phyloP scores from a whole-genome alignment of 2,797 vertebrate genomes.

The Hemitrygon akajei region DNA sequence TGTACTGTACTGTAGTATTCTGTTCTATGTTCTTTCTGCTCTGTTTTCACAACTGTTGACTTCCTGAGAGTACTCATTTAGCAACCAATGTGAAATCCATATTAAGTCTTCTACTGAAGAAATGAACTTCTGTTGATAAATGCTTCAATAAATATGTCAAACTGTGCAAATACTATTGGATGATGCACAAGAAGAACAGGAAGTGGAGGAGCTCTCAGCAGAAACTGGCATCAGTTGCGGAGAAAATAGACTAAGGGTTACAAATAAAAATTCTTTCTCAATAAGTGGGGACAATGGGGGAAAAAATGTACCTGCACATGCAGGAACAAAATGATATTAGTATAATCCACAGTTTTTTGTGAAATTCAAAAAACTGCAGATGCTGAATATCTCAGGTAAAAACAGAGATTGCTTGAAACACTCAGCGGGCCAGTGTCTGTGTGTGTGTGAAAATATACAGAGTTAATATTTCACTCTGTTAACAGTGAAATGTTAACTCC shows the following conservation, averaged over 20 bases:
- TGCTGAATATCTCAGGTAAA: too few relatives aligned
- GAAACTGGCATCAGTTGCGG: not conserved
- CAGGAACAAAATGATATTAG: not conserved
- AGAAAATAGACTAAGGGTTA: not conserved
- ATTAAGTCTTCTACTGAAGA: not conserved
- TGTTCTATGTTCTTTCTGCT: too few relatives aligned
- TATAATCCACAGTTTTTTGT: not conserved
- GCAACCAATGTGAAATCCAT: not conserved
- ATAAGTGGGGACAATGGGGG: not conserved
- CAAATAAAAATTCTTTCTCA: not conserved
- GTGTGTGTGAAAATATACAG: too few relatives aligned
- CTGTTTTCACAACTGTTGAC: too few relatives aligned
- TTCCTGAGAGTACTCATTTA: not conserved
- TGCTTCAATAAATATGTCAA: not conserved
- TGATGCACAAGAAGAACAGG: not conserved
- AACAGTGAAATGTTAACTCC: too few relatives aligned
- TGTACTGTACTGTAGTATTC: too few relatives aligned
- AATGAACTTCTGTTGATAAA: not conserved
- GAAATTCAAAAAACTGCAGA: too few relatives aligned
- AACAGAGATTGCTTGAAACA: too few relatives aligned
- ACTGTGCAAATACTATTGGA: not conserved
- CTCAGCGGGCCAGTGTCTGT: too few relatives aligned
- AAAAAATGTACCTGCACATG: not conserved
- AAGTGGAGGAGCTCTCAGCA: not conserved
- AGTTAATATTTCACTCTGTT: too few relatives aligned